Conservation (phyloP, 1,140 invertebrate genomes). For the Meloidogyne exigua region DNA sequence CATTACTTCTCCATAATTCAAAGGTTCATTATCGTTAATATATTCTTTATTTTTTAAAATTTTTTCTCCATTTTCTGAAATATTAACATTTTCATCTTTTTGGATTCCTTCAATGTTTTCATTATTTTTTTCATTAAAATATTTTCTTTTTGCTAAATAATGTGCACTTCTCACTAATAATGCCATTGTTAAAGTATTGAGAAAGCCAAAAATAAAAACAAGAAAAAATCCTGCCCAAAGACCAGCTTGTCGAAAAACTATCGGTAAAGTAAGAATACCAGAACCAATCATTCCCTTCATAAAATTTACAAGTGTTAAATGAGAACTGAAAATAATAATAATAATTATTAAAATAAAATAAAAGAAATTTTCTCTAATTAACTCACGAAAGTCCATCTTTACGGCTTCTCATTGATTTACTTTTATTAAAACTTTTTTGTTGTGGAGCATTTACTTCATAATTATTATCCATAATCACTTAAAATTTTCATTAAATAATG, state of each 20-base stretch:
- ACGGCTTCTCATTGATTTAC: neutral
- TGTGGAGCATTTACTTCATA: neutral
- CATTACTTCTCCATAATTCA: conserved; percentile 56
- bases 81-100: neutral
- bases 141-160: conserved; percentile 40
- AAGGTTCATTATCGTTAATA: conserved; percentile 37
- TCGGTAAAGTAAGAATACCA: conserved; percentile 37
- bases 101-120: neutral
- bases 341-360: neutral
- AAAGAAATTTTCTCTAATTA: neutral
- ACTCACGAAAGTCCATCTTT: neutral
- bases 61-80: neutral
- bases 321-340: conserved; percentile 1
- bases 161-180: conserved; percentile 53
- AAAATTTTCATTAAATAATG: too few relatives aligned
- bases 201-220: conserved; percentile 50
- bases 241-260: conserved; percentile 54
- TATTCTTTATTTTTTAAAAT: neutral
- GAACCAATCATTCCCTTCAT: conserved; percentile 30
- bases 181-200: conserved; percentile 53
- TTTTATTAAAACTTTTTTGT: neutral
- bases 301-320: conserved; percentile 21
- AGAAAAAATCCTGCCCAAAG: conserved; percentile 49
- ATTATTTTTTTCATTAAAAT: neutral
- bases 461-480: too few relatives aligned